phyloP scores from a whole-genome alignment of 1,140 invertebrate species.

The Nomia melanderi region DNA sequence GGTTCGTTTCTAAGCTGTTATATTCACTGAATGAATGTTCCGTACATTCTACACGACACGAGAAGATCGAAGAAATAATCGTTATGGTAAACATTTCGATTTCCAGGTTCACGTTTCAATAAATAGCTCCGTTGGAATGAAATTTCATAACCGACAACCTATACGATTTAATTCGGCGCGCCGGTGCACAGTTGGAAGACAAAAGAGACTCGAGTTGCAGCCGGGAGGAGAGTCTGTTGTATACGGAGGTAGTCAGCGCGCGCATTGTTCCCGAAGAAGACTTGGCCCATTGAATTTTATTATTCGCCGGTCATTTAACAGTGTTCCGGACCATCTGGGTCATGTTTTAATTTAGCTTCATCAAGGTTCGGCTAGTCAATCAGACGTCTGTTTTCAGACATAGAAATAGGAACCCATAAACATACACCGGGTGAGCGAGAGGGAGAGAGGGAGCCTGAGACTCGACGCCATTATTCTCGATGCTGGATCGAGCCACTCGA shows the following conservation, averaged over 20 bases:
- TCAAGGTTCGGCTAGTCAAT: constrained; percentile 58
- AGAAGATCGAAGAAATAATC: too few species aligned
- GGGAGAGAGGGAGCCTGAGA: not conserved
- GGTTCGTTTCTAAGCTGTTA: too few species aligned
- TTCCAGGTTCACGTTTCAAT: too few species aligned
- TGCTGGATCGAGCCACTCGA: constrained; percentile 52
- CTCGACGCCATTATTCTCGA: constrained; percentile 44
- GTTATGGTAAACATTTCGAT: too few species aligned
- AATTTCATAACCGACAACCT: too few species aligned
- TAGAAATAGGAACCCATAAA: constrained; percentile 62
- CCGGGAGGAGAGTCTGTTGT: not conserved
- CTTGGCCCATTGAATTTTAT: constrained; percentile 14
- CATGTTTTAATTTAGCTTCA: constrained; percentile 58
- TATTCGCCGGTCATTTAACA: constrained; percentile 33
- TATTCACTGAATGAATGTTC: too few species aligned
- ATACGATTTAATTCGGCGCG: too few species aligned
- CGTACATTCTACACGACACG: too few species aligned
- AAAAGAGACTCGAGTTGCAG: not conserved
- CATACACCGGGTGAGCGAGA: not conserved
- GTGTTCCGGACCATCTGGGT: constrained; percentile 47
- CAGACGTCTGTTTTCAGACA: constrained; percentile 54
- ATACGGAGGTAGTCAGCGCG: not conserved
- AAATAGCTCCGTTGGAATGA: too few species aligned
- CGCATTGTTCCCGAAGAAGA: not conserved
- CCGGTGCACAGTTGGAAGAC: not conserved